Evolutionary conservation across 2,888 invertebrate genomes (phyloP).

Genomic region (Epicampocera succincta): DNA sequence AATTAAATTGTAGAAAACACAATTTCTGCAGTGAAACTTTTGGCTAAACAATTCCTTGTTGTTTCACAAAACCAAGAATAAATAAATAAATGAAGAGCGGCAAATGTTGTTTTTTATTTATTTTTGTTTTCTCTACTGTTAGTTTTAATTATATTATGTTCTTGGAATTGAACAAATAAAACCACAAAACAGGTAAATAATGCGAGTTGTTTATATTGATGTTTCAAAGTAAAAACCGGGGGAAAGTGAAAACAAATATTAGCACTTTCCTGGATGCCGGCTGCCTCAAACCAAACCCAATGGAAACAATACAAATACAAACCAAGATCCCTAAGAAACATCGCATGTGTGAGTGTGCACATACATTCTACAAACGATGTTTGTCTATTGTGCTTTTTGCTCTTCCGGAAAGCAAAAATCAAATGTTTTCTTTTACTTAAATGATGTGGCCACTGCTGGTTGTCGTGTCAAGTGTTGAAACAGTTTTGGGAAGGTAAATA

Average conservation of each 20-base stretch:
- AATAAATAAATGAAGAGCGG: too few relatives aligned
- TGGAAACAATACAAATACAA: constrained; percentile 14
- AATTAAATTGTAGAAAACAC: too few relatives aligned
- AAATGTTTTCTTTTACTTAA: constrained; percentile 33
- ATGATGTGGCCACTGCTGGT: neutral
- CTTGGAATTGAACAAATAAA: neutral
- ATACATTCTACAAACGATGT: too few relatives aligned
- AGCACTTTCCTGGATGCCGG: constrained; percentile 47
- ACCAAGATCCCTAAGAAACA: constrained; percentile 44
- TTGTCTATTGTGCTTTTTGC: constrained; percentile 4
- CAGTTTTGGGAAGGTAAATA: constrained; percentile 24
- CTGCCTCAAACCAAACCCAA: too few relatives aligned
- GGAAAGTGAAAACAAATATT: constrained; percentile 59
- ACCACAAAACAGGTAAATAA: constrained; percentile 38
- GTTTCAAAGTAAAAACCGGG: constrained; percentile 16
- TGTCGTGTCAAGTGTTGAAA: constrained; percentile 41
- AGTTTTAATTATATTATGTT: neutral
- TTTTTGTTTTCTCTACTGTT: neutral
- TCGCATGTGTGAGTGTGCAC: constrained; percentile 58
- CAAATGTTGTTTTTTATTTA: neutral
- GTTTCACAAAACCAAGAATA: too few relatives aligned
- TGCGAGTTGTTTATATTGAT: constrained; percentile 53
- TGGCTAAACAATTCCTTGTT: too few relatives aligned
- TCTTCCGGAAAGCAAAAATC: neutral
- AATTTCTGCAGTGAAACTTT: too few relatives aligned